Percentiles rank a stretch among this genome's conserved stretches.
Conservation (phyloP, 2,888 invertebrate genomes). For the Heteromyza rotundicornis region DNA sequence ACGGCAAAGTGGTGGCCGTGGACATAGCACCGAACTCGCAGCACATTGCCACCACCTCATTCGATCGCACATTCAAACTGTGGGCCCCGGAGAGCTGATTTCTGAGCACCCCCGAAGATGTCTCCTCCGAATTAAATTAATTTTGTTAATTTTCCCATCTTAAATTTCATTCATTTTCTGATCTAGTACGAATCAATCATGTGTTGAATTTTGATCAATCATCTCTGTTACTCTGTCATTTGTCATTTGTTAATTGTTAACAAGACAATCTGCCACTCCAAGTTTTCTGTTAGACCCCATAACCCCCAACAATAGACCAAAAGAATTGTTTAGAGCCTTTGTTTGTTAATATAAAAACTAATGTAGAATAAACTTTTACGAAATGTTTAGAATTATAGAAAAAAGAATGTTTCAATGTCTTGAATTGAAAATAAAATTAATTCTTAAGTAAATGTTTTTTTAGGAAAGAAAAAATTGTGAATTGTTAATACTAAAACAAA, state of each 20-base stretch:
- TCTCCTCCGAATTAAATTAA: too few relatives aligned
- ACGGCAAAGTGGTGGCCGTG: constrained; percentile 94
- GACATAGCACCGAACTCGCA: constrained; percentile 90
- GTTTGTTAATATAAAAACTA: too few relatives aligned
- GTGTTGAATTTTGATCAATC: too few relatives aligned
- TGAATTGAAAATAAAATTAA: not conserved
- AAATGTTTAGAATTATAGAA: too few relatives aligned
- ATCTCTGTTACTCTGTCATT: not conserved
- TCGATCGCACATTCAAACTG: constrained; percentile 95
- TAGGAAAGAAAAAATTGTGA: not conserved
- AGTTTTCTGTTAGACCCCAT: not conserved
- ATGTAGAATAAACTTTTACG: too few relatives aligned
- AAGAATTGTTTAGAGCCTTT: too few relatives aligned
- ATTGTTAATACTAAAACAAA: constrained; percentile 8
- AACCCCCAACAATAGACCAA: not conserved
- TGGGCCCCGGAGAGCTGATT: constrained; percentile 80
- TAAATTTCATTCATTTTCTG: too few relatives aligned
- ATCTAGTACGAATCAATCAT: too few relatives aligned
- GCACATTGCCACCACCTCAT: constrained; percentile 91
- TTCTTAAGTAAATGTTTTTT: not conserved
- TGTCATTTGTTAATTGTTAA: not conserved
- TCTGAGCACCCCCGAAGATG: too few relatives aligned
- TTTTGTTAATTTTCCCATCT: not conserved
- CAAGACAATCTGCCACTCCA: too few relatives aligned
- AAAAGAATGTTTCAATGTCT: too few relatives aligned